phyloP scores from a whole-genome alignment of 1,140 invertebrate genomes.

The Heliothis subflexa region DNA sequence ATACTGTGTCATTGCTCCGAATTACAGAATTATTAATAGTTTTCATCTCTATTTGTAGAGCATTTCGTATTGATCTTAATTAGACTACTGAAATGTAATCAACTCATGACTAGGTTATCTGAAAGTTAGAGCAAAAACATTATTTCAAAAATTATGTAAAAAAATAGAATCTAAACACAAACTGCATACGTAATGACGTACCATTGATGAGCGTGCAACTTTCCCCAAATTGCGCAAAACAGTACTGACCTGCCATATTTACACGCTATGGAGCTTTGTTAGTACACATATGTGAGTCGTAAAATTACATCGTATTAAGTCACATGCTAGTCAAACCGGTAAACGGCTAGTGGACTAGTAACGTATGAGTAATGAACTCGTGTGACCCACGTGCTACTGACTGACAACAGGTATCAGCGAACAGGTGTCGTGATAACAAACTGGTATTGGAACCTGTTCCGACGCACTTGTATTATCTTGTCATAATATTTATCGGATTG shows the following conservation, averaged over 20 bases:
- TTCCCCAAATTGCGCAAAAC: constrained; percentile 63
- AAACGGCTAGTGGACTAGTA: constrained; percentile 55
- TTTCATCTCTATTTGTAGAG: too few relatives aligned
- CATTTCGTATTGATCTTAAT: too few relatives aligned
- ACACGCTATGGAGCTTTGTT: constrained; percentile 55
- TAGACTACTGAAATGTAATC: too few relatives aligned
- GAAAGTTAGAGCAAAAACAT: too few relatives aligned
- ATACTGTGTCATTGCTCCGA: too few relatives aligned
- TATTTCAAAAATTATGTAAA: constrained; percentile 46
- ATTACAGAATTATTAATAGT: too few relatives aligned
- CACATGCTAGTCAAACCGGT: constrained; percentile 77
- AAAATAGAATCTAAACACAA: constrained; percentile 49
- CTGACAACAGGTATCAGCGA: constrained; percentile 55
- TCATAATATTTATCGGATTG: constrained; percentile 27
- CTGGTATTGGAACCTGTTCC: constrained; percentile 66
- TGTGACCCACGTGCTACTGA: constrained; percentile 62
- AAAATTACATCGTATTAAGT: constrained; percentile 53
- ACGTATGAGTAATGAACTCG: constrained; percentile 75
- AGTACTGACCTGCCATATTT: constrained; percentile 43
- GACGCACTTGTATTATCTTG: constrained; percentile 30
- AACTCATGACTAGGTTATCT: too few relatives aligned
- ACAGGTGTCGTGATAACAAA: constrained; percentile 65
- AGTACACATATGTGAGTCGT: constrained; percentile 39
- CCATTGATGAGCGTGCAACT: constrained; percentile 57
- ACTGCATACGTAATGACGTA: constrained; percentile 51